These are phyloP conservation scores for Bos indicus DNA, from an alignment of 2,113 vertebrate species.

Conservation along the genomic window DNA sequence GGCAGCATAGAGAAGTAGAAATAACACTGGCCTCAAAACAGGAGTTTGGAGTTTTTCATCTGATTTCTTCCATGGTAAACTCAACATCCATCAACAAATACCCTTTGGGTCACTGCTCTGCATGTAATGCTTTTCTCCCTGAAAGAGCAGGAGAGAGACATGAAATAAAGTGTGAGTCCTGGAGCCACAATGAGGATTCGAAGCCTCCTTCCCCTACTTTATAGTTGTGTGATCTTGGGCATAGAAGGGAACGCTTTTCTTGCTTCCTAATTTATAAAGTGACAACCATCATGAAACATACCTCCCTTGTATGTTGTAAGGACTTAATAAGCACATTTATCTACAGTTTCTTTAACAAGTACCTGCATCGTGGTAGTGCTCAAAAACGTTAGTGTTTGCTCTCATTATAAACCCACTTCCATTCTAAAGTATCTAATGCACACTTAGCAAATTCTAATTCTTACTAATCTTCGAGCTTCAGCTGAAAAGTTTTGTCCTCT, in stretches of 20 bases:
- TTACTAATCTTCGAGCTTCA: background rate
- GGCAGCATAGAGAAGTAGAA: background rate
- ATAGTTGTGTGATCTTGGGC: background rate
- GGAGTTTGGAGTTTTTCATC: background rate
- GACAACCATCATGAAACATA: background rate
- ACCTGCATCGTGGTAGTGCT: accelerated
- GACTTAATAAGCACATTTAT: background rate
- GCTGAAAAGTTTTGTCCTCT: background rate
- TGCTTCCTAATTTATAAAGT: background rate
- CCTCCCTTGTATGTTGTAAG: background rate
- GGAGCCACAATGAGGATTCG: too few species aligned
- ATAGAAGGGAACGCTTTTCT: background rate
- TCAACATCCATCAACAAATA: background rate
- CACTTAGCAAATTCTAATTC: background rate
- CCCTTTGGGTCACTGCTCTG: background rate
- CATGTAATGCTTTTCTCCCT: background rate
- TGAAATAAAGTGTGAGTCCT: accelerated
- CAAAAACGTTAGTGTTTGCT: background rate
- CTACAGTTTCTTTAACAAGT: background rate
- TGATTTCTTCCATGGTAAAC: background rate
- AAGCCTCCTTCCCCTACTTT: background rate
- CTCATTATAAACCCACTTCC: background rate
- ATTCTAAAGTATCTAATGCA: background rate
- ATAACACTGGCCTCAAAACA: background rate
- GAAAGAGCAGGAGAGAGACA: background rate